These are phyloP conservation scores for Saccopteryx leptura DNA, from an alignment of 2,113 vertebrate species.

Conservation along the genomic window DNA sequence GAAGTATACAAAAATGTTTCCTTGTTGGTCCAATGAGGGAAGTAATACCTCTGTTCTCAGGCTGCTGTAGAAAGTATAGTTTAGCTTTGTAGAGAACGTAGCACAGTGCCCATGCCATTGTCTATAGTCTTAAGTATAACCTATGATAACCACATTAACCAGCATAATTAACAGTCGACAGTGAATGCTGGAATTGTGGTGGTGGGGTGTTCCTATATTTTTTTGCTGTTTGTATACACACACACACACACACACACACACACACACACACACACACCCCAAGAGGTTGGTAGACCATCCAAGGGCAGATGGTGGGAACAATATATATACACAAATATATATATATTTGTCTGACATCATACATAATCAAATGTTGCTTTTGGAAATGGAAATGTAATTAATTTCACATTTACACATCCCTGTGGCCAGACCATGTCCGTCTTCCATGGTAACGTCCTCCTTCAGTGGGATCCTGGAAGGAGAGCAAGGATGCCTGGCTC, in stretches of 20 bases:
- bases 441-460: fast-evolving
- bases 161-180: background rate
- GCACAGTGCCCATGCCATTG: background rate
- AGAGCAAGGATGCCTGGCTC: background rate
- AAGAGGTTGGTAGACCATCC: no score
- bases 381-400: background rate
- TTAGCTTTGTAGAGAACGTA: no score
- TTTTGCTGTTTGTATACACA: background rate
- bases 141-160: background rate
- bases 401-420: background rate
- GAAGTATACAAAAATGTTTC: background rate
- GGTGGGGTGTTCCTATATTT: background rate
- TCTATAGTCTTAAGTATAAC: background rate
- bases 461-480: no score
- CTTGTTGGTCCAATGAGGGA: background rate
- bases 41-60: background rate
- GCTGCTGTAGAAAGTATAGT: background rate
- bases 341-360: background rate
- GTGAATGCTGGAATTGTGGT: background rate
- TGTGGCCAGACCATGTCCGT: fast-evolving
- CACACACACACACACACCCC: no score
- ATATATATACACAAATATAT: no score
- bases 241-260: no score
- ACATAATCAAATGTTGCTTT: background rate
- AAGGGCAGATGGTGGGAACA: no score